These are phyloP conservation scores for Drosophila heteroneura DNA, from an alignment of 2,888 invertebrate species.

Conservation along the genomic window DNA sequence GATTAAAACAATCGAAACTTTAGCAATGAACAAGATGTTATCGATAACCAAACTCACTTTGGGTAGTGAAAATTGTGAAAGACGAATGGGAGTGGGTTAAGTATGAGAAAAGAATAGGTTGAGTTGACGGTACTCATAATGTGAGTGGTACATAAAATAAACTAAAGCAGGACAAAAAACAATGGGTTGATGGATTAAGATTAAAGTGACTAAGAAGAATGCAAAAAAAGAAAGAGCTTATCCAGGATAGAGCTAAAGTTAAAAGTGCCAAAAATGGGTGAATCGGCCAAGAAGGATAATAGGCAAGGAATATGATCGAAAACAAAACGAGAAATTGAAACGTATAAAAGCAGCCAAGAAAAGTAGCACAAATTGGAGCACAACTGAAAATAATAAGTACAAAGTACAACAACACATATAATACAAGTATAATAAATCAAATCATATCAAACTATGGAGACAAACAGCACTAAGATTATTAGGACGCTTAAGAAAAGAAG, in stretches of 20 bases:
- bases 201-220: background rate
- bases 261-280: background rate
- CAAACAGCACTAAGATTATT: too few relatives aligned
- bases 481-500: background rate
- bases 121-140: background rate
- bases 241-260: accelerated
- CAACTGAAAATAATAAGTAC: background rate
- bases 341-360: background rate
- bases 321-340: background rate
- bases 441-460: background rate
- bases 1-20: slow-evolving; percentile 12
- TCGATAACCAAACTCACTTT: slow-evolving; percentile 14
- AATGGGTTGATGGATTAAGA: background rate
- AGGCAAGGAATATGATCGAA: background rate
- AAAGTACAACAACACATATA: background rate
- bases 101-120: too few relatives aligned
- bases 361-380: background rate
- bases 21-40: slow-evolving; percentile 1
- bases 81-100: background rate
- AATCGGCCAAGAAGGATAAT: background rate
- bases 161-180: background rate
- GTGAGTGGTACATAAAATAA: background rate
- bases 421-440: background rate
- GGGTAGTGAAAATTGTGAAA: background rate
- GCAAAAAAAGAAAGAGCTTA: background rate